Evolutionary conservation across 2,888 invertebrate species (phyloP), one percentile per base, ranked within the genome.

Genomic region (Aethes cnicana): DNA sequence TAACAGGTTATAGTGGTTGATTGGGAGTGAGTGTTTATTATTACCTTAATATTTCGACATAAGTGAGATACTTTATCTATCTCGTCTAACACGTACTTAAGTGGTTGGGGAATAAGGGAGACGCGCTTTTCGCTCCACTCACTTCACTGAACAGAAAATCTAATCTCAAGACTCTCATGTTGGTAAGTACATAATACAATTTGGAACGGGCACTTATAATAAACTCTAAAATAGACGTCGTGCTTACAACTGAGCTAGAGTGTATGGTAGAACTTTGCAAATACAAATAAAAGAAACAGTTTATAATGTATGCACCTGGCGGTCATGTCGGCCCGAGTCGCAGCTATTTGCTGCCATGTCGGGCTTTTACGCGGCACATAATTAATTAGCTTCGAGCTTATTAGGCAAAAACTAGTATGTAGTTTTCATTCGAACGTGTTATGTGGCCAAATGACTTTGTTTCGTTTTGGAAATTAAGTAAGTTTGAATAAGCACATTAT

Each of bases 141-240:
- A 52, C 52, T 46, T 46, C 44, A 46, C 30, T 52, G 52, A 52
- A 46, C 46, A 46, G 52, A 33, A 52, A 52, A 52, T 52, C 52
- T 52, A 52, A 52, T 52, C 52, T 39, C 20, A 52, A 46, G 44
- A 46, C 32, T 52, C 44, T 37, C 26, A 26, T 52, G 46, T 20
- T 32, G 39, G 52, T 39, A 50, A 6, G 30, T 43, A 33, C 52
- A 46, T 39, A 52, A 52, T 26, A 39, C 25, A 23, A 52, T 39
- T 1, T 28, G 14, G 25, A 52, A 25, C 32, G 30, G 26, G 9
- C 36, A 44, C 17, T 18, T 32, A 37, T 37, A 7, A 20, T 17
- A 18, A 12, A 14, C 25, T 33, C 18, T 33, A 11, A 25, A 48
- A 36, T 36, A 23, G 20, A 11, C 28, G 30, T 25, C 17, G 28